phyloP scores from a whole-genome alignment of 2,797 vertebrate genomes.

The Monodelphis domestica region DNA sequence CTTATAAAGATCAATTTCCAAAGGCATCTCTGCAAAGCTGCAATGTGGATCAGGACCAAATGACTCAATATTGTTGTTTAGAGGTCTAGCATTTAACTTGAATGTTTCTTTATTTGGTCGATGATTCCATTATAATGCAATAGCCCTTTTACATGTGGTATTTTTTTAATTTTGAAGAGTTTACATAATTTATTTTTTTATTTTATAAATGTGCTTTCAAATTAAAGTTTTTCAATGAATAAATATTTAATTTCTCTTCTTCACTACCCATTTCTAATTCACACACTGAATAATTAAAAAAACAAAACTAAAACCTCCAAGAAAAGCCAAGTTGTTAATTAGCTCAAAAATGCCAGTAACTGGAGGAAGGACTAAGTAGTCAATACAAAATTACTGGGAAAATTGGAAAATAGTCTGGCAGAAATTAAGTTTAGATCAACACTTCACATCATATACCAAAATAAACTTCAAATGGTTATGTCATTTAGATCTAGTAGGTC shows the following conservation, averaged over 20 bases:
- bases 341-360: background rate
- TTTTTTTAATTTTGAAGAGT: background rate
- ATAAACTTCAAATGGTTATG: background rate
- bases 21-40: slow-evolving; percentile 72
- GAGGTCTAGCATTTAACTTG: background rate
- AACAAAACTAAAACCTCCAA: background rate
- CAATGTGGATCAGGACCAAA: slow-evolving; percentile 59
- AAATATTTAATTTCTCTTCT: background rate
- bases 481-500: background rate
- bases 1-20: slow-evolving; percentile 80
- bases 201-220: background rate
- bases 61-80: background rate
- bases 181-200: background rate
- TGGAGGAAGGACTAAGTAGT: background rate
- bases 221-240: background rate
- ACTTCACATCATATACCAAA: background rate
- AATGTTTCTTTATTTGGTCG: background rate
- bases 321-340: background rate
- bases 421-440: background rate
- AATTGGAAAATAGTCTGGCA: background rate
- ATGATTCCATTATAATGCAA: background rate
- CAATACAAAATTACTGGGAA: background rate
- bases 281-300: background rate
- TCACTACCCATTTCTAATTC: background rate
- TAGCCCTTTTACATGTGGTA: background rate